Base-by-base conservation (phyloP, 2,888 invertebrate genomes). In the Drosophila ochracea region DNA sequence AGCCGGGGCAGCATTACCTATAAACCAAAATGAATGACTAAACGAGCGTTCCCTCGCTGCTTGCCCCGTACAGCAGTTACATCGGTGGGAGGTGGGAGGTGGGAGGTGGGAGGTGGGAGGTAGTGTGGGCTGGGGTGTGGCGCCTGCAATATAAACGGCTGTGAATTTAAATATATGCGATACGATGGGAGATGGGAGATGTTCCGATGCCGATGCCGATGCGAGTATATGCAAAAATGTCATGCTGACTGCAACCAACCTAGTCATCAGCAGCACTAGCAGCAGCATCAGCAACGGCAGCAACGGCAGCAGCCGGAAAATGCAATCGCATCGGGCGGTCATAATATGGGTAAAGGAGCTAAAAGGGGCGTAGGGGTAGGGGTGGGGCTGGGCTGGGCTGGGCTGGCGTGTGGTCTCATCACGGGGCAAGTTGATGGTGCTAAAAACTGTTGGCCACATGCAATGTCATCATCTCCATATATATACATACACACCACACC, bases 21-120 rank as follows among this genome's bases (percentile, higher is more conserved):
- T 82, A 84, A 84, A 84, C 84, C 83, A 76, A 87, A 84, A 87
- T 87, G 84, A 84, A 87, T 84, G 81, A 79, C 83, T 81, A 76
- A 68, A 76, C 73, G 71, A 59, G 47, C 61, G 57, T 33, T 66
- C 62, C 58, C 66, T 62, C 58, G 64, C 58, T 59, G 52, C 59
- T 58, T 49, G 41, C 21, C 39, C 39, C 43, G 33, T 5, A 30
- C 43, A 39, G 74, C 43, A 47, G 74, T 30, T 25, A 3, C 19
- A 39, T n/a, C n/a, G 25, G 3, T 10, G 33, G 21, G 16, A 16
- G 9, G 4, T 11, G 43, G 35, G 31, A 1, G 16, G 16, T 16
- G n/a, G n/a, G n/a, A n/a, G 25, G 3, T 10, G 33, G 21, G 16
- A 16, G 9, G 4, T 11, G 43, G 35, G 31, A 1, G 16, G 16